phyloP scores from a whole-genome alignment of 1,140 invertebrate genomes.

The Bombus balteatus region DNA sequence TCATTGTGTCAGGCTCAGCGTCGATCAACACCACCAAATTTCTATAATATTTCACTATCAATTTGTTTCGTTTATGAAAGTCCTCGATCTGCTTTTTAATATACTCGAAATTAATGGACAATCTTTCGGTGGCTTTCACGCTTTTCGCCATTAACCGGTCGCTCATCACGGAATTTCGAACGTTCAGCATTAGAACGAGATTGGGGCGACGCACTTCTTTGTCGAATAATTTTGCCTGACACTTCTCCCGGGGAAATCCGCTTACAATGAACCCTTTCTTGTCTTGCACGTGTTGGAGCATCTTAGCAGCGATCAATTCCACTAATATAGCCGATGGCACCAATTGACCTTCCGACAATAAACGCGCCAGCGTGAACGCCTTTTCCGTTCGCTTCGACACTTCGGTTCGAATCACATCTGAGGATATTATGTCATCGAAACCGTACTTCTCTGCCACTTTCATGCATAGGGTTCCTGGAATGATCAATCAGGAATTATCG shows the following conservation, averaged over 20 bases:
- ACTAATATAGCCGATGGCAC: slow-evolving; percentile 56
- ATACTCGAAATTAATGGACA: slow-evolving; percentile 7
- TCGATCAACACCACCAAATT: slow-evolving; percentile 47
- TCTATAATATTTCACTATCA: slow-evolving; percentile 49
- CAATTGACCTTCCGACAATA: slow-evolving; percentile 48
- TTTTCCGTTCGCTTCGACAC: slow-evolving; percentile 30
- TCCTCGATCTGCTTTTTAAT: slow-evolving; percentile 34
- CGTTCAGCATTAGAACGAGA: slow-evolving; percentile 54
- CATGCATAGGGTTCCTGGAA: slow-evolving; percentile 50
- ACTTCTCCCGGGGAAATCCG: slow-evolving; percentile 57
- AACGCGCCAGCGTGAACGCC: slow-evolving; percentile 47
- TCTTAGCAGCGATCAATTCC: slow-evolving; percentile 55
- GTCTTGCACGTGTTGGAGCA: slow-evolving; percentile 24
- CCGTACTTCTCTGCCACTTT: slow-evolving; percentile 47
- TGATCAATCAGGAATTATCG: neutral
- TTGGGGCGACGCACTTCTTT: slow-evolving; percentile 41
- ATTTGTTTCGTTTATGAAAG: slow-evolving; percentile 27
- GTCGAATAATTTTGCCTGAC: slow-evolving; percentile 55
- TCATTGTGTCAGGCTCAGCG: slow-evolving; percentile 33
- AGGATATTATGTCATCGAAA: slow-evolving; percentile 44
- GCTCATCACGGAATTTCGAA: slow-evolving; percentile 50
- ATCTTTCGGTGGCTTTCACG: slow-evolving; percentile 39
- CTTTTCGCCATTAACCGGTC: slow-evolving; percentile 52
- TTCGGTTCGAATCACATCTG: slow-evolving; percentile 56
- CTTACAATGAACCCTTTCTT: slow-evolving; percentile 55